Percentiles rank a stretch among this genome's conserved stretches.
Conservation (phyloP, 2,113 vertebrate species). For the Cavia aperea region DNA sequence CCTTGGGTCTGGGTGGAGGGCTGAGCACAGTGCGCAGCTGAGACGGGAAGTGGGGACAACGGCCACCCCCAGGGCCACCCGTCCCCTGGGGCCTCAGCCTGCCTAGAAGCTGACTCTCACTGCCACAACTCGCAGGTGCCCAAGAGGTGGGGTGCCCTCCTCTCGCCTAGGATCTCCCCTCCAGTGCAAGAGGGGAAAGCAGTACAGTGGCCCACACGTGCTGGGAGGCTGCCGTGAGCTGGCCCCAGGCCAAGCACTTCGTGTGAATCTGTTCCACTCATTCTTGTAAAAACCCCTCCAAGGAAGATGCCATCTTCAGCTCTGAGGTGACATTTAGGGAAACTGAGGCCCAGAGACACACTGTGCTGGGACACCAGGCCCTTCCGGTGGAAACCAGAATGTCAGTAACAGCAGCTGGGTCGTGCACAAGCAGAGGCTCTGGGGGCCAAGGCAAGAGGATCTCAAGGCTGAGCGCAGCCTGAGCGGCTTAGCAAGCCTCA, state of each 20-base stretch:
- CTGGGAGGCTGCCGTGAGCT: background rate
- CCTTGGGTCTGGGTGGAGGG: background rate
- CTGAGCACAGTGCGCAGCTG: fast-evolving
- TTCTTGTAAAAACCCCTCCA: background rate
- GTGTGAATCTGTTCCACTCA: background rate
- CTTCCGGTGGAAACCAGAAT: too few species aligned
- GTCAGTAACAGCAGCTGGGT: background rate
- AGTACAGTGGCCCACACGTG: fast-evolving
- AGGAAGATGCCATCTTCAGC: background rate
- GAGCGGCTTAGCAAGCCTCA: background rate
- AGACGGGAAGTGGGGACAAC: background rate
- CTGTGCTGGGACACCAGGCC: fast-evolving
- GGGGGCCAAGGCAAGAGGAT: background rate
- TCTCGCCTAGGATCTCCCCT: background rate
- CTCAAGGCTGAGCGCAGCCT: background rate
- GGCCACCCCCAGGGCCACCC: background rate
- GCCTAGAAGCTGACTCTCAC: background rate
- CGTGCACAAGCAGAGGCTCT: too few species aligned
- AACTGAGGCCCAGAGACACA: background rate
- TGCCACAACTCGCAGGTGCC: background rate
- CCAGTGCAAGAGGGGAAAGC: background rate
- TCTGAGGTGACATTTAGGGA: background rate
- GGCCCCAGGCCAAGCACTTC: background rate
- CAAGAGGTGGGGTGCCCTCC: background rate
- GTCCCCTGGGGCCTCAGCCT: background rate